Conservation (phyloP, 1,140 invertebrate species). For the Vanessa atalanta region DNA sequence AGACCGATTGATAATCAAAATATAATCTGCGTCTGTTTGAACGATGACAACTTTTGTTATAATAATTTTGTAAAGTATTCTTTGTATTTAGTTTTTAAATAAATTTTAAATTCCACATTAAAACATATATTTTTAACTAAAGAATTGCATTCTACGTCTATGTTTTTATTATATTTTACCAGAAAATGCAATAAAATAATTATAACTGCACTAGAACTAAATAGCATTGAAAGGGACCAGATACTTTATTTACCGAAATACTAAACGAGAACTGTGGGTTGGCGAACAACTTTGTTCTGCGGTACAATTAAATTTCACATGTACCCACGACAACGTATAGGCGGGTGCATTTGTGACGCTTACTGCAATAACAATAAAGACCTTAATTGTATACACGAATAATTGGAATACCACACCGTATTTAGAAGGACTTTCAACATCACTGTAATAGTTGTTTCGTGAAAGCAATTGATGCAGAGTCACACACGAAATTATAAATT, state of each 20-base stretch:
- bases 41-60: too few relatives aligned
- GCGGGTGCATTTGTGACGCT: background rate
- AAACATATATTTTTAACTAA: too few relatives aligned
- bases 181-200: background rate
- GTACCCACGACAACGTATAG: constrained; percentile 6
- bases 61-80: too few relatives aligned
- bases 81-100: too few relatives aligned
- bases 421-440: constrained; percentile 17
- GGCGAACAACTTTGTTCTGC: constrained; percentile 35
- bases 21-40: too few relatives aligned
- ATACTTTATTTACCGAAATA: constrained; percentile 36
- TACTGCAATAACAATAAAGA: background rate
- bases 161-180: background rate
- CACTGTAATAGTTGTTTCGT: constrained; percentile 19
- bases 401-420: constrained; percentile 1
- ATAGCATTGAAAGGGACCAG: constrained; percentile 25
- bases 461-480: constrained; percentile 18
- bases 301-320: constrained; percentile 34
- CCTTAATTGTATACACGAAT: constrained; percentile 1
- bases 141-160: too few relatives aligned
- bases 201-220: constrained; percentile 15
- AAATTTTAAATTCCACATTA: too few relatives aligned
- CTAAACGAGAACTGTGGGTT: constrained; percentile 31
- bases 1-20: too few relatives aligned
- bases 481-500: constrained; percentile 14